A percentile compares a stretch with the other conserved stretches of the same genome.
Conservation (phyloP, 2,797 vertebrate genomes). For the Falco columbarius region DNA sequence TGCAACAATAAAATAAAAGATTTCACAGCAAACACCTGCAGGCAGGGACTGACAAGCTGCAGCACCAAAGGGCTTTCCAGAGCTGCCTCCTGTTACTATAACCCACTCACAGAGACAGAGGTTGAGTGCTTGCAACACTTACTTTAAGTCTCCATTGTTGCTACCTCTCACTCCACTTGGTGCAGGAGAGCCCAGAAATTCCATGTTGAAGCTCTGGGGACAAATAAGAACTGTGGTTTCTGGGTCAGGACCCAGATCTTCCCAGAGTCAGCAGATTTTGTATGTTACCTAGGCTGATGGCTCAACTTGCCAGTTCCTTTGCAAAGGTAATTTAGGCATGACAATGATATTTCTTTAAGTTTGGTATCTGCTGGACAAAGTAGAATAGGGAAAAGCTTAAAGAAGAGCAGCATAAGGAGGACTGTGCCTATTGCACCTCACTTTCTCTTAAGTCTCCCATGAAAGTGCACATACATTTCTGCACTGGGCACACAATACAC, state of each 20-base stretch:
- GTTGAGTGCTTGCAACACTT: slow-evolving; percentile 15
- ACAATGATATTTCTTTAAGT: slow-evolving; percentile 24
- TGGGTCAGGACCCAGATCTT: slow-evolving; percentile 59
- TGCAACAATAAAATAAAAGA: slow-evolving; percentile 46
- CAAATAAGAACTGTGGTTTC: slow-evolving; percentile 41
- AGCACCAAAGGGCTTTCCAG: slow-evolving; percentile 38
- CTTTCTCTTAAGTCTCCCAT: slow-evolving; percentile 27
- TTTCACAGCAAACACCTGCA: slow-evolving; percentile 44
- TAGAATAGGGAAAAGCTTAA: neutral
- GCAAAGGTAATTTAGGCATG: slow-evolving; percentile 40
- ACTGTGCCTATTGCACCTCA: neutral
- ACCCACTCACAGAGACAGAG: neutral
- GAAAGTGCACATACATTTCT: slow-evolving; percentile 37
- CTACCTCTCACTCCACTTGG: neutral
- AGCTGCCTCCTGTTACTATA: neutral
- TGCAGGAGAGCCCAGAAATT: slow-evolving; percentile 9
- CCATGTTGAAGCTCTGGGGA: slow-evolving; percentile 21
- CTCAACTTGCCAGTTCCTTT: slow-evolving; percentile 51
- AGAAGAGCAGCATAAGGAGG: slow-evolving; percentile 42
- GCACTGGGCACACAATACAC: neutral
- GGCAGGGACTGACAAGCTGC: slow-evolving; percentile 24
- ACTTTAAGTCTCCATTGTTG: slow-evolving; percentile 13
- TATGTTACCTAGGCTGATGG: slow-evolving; percentile 37
- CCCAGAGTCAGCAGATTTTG: slow-evolving; percentile 56
- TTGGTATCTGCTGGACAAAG: slow-evolving; percentile 5